Evolutionary conservation across 2,888 invertebrate genomes (phyloP).

Genomic region (Drosophila sordidapex): DNA sequence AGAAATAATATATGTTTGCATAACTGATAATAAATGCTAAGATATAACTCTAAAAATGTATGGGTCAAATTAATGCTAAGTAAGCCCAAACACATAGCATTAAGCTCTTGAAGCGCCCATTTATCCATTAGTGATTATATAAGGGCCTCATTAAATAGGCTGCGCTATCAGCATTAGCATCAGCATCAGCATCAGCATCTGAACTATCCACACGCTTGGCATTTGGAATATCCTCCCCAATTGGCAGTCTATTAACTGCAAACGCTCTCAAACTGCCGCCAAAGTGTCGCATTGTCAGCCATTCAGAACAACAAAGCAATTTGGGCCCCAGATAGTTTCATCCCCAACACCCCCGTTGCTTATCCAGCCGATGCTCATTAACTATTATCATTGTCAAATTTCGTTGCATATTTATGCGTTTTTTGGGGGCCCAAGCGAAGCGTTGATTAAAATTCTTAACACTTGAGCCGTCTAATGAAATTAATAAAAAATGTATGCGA

Average conservation of each 20-base stretch:
- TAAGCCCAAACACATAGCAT: background rate
- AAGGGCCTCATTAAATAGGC: slow-evolving; percentile 3
- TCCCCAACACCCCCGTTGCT: background rate
- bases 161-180: slow-evolving; percentile 2
- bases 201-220: slow-evolving; percentile 2
- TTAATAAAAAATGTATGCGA: slow-evolving; percentile 72
- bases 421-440: slow-evolving; percentile 2
- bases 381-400: slow-evolving; percentile 58
- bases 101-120: background rate
- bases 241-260: slow-evolving; percentile 42
- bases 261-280: slow-evolving; percentile 31
- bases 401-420: slow-evolving; percentile 45
- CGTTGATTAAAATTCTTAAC: slow-evolving; percentile 62
- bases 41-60: too few species aligned
- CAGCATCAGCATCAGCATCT: slow-evolving; percentile 2
- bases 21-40: background rate
- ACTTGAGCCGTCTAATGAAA: slow-evolving; percentile 57
- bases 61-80: background rate
- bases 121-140: slow-evolving; percentile 20
- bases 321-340: slow-evolving; percentile 42
- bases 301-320: slow-evolving; percentile 38
- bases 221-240: slow-evolving; percentile 17
- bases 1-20: background rate
- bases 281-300: slow-evolving; percentile 42
- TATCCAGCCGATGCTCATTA: slow-evolving; percentile 44